These are phyloP conservation scores for Rhombomys opimus DNA, from an alignment of 2,113 vertebrate genomes.

Conservation along the genomic window DNA sequence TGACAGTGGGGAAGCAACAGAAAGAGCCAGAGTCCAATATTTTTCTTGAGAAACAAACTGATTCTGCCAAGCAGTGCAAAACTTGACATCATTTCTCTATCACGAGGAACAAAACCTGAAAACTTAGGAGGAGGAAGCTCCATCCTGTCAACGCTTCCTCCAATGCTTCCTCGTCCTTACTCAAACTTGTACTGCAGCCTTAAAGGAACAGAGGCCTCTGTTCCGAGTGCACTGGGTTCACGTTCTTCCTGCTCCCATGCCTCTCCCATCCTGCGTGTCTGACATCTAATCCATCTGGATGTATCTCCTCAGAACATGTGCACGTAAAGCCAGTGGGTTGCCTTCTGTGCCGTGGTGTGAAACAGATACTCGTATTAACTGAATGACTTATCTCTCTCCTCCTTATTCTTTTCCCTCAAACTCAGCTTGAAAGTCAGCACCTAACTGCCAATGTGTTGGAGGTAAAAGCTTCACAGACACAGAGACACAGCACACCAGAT, in stretches of 20 bases:
- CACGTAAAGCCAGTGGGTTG: conserved; percentile 60
- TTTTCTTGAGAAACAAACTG: neutral
- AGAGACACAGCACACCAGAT: conserved; percentile 83
- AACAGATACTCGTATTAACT: conserved; percentile 81
- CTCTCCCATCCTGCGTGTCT: conserved; percentile 72
- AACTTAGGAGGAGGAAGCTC: neutral
- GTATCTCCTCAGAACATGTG: conserved; percentile 74
- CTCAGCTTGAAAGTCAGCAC: conserved; percentile 88
- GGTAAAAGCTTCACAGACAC: conserved; percentile 87
- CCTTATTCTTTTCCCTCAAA: conserved; percentile 83
- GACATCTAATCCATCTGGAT: conserved; percentile 82
- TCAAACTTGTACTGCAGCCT: conserved; percentile 52
- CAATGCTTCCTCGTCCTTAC: neutral
- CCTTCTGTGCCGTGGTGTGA: conserved; percentile 72
- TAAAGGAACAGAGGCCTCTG: conserved; percentile 82
- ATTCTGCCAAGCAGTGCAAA: neutral
- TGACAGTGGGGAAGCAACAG: neutral
- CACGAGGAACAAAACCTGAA: neutral
- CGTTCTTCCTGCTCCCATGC: conserved; percentile 75
- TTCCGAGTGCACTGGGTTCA: conserved; percentile 76
- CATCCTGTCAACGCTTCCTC: neutral
- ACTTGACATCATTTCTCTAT: neutral
- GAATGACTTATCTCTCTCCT: conserved; percentile 84
- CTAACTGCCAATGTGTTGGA: conserved; percentile 85
- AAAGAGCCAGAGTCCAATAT: neutral